Evolutionary conservation across 2,888 invertebrate genomes (phyloP).

Genomic region (Marasmarcha lunaedactyla): DNA sequence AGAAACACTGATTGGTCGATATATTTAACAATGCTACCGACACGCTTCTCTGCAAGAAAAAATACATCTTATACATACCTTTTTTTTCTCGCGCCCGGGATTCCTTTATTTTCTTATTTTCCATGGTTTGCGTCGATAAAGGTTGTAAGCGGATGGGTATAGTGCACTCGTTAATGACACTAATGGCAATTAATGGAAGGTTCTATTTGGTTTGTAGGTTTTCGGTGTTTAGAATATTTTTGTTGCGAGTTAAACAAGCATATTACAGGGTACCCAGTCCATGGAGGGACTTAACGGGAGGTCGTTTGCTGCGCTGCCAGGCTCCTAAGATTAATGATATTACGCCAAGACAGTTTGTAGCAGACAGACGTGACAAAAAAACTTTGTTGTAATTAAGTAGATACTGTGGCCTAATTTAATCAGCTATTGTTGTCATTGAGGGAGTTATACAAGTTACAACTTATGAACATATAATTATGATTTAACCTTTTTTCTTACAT

Average conservation of each 20-base stretch:
- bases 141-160: constrained; percentile 27
- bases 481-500: too few species aligned
- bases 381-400: constrained; percentile 43
- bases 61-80: constrained; percentile 56
- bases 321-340: constrained; percentile 63
- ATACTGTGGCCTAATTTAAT: constrained; percentile 21
- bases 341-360: constrained; percentile 58
- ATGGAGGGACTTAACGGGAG: constrained; percentile 64
- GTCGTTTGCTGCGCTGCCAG: constrained; percentile 65
- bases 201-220: constrained; percentile 46
- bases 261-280: constrained; percentile 54
- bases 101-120: constrained; percentile 58
- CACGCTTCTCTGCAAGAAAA: constrained; percentile 52
- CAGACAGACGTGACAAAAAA: constrained; percentile 53
- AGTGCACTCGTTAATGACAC: constrained; percentile 48
- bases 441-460: too few species aligned
- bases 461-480: too few species aligned
- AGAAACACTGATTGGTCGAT: constrained; percentile 66
- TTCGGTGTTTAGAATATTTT: constrained; percentile 44
- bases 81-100: constrained; percentile 42
- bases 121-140: constrained; percentile 33
- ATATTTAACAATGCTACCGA: constrained; percentile 66
- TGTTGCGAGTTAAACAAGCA: constrained; percentile 40
- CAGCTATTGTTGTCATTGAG: background rate
- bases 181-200: constrained; percentile 56